Base-by-base conservation (phyloP, 2,888 invertebrate genomes). In the Catocala sponsa region DNA sequence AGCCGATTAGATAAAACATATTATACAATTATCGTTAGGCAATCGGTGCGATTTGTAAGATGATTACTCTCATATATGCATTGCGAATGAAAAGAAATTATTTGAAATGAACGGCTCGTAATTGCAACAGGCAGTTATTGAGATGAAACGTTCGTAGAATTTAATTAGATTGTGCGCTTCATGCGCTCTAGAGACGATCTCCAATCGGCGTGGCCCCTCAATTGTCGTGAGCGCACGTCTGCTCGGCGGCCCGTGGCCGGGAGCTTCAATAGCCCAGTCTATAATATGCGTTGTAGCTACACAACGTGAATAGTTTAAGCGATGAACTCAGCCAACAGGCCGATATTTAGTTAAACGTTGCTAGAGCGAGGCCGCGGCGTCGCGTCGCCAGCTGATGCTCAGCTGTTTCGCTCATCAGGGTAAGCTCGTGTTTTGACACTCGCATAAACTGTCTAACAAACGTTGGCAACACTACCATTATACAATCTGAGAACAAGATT, bases 371-470 rank as follows among this genome's bases (percentile, higher is more conserved):
- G 76, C 64, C 81, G 73, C 74, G 68, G 75, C 74, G 25, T 63
- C 81, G 72, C 75, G 68, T 76, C 74, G 68, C 70, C 86, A 88
- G 86, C 89, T 88, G 88, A 88, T 79, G 70, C 81, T 88, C 89
- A 90, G 89, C 91, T 91, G 91, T 89, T 91, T 79, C 79, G 72
- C 81, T 89, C 91, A 89, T 92, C 88, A 89, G 72, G 74, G 68
- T 68, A 65, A 65, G 74, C 61, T 78, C 72, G 68, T 80, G 79
- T 83, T 86, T 75, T 80, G 82, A 84, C 80, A 83, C 78, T 73
- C 80, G 71, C 67, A 77, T 70, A 72, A 77, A 68, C 70, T 65
- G 63, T 62, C 69, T 66, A 65, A 71, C 65, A 63, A 67, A 65
- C 59, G 72, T 85, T 87, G 88, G 82, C 70, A 81, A 74, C 66